Conservation (phyloP, 2,113 vertebrate genomes). For the Desmodus rotundus region DNA sequence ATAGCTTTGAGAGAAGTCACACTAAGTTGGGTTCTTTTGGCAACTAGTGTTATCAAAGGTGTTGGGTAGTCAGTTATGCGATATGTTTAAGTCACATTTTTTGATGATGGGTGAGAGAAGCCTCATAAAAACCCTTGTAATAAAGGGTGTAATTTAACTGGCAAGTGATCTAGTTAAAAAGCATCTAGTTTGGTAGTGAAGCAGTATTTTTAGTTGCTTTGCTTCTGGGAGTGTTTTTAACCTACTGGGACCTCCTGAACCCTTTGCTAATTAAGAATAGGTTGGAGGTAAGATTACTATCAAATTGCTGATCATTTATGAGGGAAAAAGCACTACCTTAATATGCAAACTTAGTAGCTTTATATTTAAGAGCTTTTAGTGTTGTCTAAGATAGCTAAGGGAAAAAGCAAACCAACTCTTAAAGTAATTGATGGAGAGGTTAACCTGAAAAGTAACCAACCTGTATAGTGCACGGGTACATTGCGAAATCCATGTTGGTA, state of each 20-base stretch:
- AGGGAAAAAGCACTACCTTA: constrained; percentile 5
- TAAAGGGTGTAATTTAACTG: constrained; percentile 4
- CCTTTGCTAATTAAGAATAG: constrained; percentile 51
- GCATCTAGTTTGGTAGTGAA: constrained; percentile 1
- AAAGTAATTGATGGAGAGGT: not conserved
- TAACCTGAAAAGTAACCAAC: constrained; percentile 1
- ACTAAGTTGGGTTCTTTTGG: not conserved
- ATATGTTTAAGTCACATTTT: not conserved
- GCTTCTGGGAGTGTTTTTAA: constrained; percentile 47
- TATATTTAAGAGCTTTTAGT: not conserved
- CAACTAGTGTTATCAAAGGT: constrained; percentile 19
- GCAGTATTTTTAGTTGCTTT: constrained; percentile 37
- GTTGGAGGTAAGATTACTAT: constrained; percentile 35
- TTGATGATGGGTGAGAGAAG: not conserved
- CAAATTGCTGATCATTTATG: constrained; percentile 50
- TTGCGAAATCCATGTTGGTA: not conserved
- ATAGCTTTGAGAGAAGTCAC: not conserved
- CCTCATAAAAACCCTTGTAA: not conserved
- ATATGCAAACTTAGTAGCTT: not conserved
- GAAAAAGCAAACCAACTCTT: not conserved
- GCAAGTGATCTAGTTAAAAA: not conserved
- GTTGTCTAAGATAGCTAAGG: not conserved
- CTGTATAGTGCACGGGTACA: not conserved
- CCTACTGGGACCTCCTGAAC: constrained; percentile 13
- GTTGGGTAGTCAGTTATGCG: not conserved